Percentiles rank a stretch among this genome's conserved stretches.
Evolutionary conservation across 2,113 vertebrate genomes (phyloP).

Genomic region (Serinus canaria): DNA sequence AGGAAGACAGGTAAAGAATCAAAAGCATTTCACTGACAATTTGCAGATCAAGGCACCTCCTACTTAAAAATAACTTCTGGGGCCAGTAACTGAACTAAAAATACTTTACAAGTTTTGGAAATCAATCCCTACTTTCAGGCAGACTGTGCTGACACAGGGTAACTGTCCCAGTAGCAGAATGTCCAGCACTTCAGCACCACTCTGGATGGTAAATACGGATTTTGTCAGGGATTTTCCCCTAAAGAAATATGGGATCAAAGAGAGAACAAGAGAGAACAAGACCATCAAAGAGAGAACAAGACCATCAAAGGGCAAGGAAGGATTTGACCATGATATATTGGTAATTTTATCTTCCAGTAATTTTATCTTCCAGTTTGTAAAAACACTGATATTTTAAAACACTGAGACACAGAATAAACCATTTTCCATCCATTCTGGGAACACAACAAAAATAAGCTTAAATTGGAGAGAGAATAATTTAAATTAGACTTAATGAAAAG

Average conservation of each 20-base stretch:
- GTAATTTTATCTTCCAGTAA: not conserved
- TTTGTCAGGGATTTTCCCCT: not conserved
- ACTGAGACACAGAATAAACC: not conserved
- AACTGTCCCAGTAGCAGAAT: not conserved
- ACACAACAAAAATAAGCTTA: not conserved
- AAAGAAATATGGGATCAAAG: not conserved
- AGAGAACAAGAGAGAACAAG: not conserved
- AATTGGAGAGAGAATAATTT: not conserved
- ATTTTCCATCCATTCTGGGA: not conserved
- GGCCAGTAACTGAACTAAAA: slow-evolving; percentile 6
- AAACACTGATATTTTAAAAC: not conserved
- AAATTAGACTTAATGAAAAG: not conserved
- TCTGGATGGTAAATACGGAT: not conserved
- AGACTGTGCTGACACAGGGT: not conserved
- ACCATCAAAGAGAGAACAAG: not conserved
- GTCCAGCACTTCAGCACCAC: not conserved
- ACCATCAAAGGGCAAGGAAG: not conserved
- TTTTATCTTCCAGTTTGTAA: not conserved
- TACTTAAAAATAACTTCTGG: not conserved
- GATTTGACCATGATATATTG: not conserved
- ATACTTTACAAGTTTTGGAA: not conserved
- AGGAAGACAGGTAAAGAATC: not conserved
- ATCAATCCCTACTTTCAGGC: not conserved
- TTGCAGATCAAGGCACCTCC: not conserved
- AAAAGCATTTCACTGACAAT: not conserved